Evolutionary conservation across 1,140 invertebrate species (phyloP), one percentile per base, ranked within the genome.

Genomic region (Pseudomyrmex dendroicus): DNA sequence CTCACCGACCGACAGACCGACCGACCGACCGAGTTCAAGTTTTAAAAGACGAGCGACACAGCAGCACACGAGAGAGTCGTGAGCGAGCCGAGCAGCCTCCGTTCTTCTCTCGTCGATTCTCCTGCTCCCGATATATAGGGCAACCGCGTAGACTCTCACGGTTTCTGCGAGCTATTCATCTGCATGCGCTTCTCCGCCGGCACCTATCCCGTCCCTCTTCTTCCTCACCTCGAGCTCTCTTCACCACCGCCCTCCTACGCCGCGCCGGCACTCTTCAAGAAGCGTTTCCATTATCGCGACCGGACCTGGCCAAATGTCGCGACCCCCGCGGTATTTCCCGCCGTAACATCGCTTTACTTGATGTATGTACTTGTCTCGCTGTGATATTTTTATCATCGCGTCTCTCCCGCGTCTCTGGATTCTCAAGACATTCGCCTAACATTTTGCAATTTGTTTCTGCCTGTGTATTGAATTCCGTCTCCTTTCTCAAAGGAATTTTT

Each of bases 141-240:
- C 92, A 93, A 92, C 88, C 87, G 54, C 76, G 84, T 89, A 91
- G 91, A 94, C 91, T 93, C 93, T 94, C 93, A 94, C 93, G 93
- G 92, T 94, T 93, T 93, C 90, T 92, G 92, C 91, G 90, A 88
- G 88, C 92, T 94, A 93, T 93, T 93, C 92, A 93, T 93, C 92
- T 93, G 92, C 92, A 93, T 93, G 89, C 89, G 72, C 88, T 89
- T 83, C 80, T 48, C 68, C 52, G 67, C 73, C 59, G 48, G 63
- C 70, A 52, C 15, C 72, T 62, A 67, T 13, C 46, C 66, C 48
- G 13, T 46, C 50, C 35, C 17, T 44, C 67, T 17, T n/a, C 56
- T 12, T 35, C 61, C 35, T 63, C 78, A 35, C 61, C 35, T 35
- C 35, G 7, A 52, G 22, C 70, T 12, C 61, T 15, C 61, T 17